A percentile compares a stretch with the other conserved stretches of the same genome.
Conservation (phyloP, 2,888 invertebrate species). For the Drosophila hamatofila region DNA sequence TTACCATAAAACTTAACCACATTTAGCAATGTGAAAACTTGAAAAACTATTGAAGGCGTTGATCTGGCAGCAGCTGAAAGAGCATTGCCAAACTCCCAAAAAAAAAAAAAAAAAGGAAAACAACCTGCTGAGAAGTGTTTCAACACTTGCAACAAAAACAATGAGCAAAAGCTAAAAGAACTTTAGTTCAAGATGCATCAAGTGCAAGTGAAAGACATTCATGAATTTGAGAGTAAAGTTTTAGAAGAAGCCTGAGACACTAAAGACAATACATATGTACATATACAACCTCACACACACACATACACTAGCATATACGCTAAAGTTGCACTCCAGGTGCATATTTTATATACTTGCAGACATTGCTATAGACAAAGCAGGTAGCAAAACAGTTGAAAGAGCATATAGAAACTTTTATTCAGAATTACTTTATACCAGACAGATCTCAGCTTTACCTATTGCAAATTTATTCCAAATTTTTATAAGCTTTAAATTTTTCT, state of each 20-base stretch:
- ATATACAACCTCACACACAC: too few relatives aligned
- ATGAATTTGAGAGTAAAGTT: slow-evolving; percentile 27
- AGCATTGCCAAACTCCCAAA: slow-evolving; percentile 3
- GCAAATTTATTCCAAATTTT: background rate
- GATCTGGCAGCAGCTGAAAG: slow-evolving; percentile 28
- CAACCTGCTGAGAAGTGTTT: slow-evolving; percentile 17
- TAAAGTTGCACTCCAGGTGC: background rate
- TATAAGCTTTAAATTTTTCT: background rate
- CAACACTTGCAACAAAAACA: slow-evolving; percentile 15
- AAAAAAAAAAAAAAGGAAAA: background rate
- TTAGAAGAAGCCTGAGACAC: slow-evolving; percentile 7
- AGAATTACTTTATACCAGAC: background rate
- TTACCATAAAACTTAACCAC: background rate
- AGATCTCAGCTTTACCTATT: background rate
- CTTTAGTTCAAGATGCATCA: slow-evolving; percentile 17
- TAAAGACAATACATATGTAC: slow-evolving; percentile 1
- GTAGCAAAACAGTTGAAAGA: background rate
- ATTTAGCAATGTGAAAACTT: slow-evolving; percentile 2
- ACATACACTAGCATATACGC: background rate
- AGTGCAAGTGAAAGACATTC: slow-evolving; percentile 47
- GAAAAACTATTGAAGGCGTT: slow-evolving; percentile 25
- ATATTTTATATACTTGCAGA: background rate
- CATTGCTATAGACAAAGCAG: background rate
- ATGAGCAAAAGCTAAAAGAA: slow-evolving; percentile 10
- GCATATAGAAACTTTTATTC: background rate